A percentile compares a stretch with the other conserved stretches of the same genome.
Evolutionary conservation across 2,797 vertebrate genomes (phyloP).

Genomic region (Scyliorhinus canicula): DNA sequence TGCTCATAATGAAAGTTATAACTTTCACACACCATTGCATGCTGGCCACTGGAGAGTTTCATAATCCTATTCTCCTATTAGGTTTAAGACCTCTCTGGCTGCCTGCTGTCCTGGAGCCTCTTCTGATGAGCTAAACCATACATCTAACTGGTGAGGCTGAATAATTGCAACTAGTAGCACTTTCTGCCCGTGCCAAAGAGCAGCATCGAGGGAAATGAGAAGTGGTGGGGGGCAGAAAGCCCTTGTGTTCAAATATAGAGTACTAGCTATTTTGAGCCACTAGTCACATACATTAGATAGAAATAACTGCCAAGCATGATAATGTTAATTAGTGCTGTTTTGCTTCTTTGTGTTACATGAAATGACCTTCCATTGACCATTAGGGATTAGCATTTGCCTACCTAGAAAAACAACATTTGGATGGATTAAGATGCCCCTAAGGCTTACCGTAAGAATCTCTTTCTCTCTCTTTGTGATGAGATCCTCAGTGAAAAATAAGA

Average conservation of each 20-base stretch:
- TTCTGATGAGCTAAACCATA: constrained; percentile 54
- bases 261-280: background rate
- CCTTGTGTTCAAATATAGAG: background rate
- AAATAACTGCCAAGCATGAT: background rate
- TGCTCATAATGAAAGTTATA: constrained; percentile 57
- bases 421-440: background rate
- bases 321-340: constrained; percentile 34
- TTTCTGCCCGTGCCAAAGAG: background rate
- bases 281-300: background rate
- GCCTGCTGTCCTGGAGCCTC: constrained; percentile 53
- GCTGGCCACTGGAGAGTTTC: constrained; percentile 52
- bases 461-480: background rate
- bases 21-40: constrained; percentile 55
- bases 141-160: constrained; percentile 45
- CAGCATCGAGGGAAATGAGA: background rate
- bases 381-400: constrained; percentile 13
- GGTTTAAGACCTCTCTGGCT: constrained; percentile 59
- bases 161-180: constrained; percentile 1
- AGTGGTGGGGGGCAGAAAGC: too few species aligned
- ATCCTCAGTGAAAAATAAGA: background rate
- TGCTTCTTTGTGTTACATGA: background rate
- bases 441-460: background rate
- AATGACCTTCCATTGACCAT: constrained; percentile 25
- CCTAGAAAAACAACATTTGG: constrained; percentile 24
- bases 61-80: constrained; percentile 61